These are phyloP conservation scores for Australoheros scitulus DNA, from an alignment of 2,113 vertebrate species.

Conservation along the genomic window DNA sequence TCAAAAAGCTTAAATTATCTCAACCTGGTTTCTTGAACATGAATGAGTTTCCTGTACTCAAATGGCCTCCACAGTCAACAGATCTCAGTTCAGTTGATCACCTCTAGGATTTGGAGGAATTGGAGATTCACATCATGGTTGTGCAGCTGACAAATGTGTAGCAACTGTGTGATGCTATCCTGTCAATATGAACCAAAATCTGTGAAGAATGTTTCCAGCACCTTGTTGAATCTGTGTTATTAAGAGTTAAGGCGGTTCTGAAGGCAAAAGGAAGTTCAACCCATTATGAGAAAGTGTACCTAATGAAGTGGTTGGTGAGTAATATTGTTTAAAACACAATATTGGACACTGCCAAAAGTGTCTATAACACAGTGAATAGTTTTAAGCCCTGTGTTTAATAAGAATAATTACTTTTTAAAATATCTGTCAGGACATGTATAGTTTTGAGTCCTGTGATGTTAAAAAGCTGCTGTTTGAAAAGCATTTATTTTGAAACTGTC, in stretches of 20 bases:
- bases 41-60: background rate
- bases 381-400: background rate
- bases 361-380: background rate
- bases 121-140: background rate
- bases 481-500: background rate
- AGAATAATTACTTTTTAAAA: too few species aligned
- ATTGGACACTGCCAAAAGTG: background rate
- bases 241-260: background rate
- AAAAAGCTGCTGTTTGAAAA: background rate
- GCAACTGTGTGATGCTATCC: background rate
- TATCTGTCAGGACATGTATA: background rate
- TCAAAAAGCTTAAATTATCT: background rate
- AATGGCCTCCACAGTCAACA: background rate
- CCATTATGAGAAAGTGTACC: background rate
- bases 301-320: background rate
- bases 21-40: background rate
- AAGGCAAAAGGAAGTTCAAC: background rate
- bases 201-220: background rate
- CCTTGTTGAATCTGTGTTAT: background rate
- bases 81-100: background rate
- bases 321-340: background rate
- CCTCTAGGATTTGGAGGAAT: background rate
- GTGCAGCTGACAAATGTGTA: background rate
- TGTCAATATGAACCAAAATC: background rate
- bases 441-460: background rate